Conservation (phyloP, 1,140 invertebrate genomes). For the Leptoteleia sp. region DNA sequence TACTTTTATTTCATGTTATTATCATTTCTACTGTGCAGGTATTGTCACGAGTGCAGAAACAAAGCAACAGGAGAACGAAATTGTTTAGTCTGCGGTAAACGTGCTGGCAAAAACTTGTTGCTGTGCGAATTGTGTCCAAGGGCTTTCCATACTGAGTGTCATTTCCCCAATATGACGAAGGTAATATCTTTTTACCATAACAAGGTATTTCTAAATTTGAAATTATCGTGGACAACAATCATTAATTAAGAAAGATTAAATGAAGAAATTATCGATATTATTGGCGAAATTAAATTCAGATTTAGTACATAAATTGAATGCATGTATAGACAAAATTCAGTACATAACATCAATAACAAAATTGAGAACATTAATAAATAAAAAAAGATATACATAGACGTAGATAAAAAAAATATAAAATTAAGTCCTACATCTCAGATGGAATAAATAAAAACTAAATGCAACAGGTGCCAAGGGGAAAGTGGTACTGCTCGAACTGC, state of each 20-base stretch:
- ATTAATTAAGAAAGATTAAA: too few relatives aligned
- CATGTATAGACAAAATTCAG: too few relatives aligned
- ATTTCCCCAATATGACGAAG: slow-evolving; percentile 92
- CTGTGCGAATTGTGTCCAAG: slow-evolving; percentile 94
- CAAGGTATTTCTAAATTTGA: too few relatives aligned
- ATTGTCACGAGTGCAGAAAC: slow-evolving; percentile 97
- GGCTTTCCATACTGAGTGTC: slow-evolving; percentile 95
- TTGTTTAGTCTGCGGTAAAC: slow-evolving; percentile 93
- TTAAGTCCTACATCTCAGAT: too few relatives aligned
- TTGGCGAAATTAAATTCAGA: too few relatives aligned
- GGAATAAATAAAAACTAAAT: slow-evolving; percentile 8
- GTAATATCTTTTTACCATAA: slow-evolving; percentile 76
- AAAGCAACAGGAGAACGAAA: slow-evolving; percentile 94
- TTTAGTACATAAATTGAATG: too few relatives aligned
- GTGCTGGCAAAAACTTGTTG: slow-evolving; percentile 88
- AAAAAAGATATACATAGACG: background rate
- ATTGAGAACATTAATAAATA: background rate
- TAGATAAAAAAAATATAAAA: too few relatives aligned
- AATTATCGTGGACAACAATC: too few relatives aligned
- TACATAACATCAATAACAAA: too few relatives aligned
- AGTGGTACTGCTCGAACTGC: slow-evolving; percentile 93
- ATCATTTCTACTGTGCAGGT: too few relatives aligned
- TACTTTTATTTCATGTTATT: slow-evolving; percentile 35
- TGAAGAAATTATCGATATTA: too few relatives aligned
- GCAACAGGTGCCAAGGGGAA: slow-evolving; percentile 87